Conservation (phyloP, 2,888 invertebrate genomes). For the Operophtera brumata region DNA sequence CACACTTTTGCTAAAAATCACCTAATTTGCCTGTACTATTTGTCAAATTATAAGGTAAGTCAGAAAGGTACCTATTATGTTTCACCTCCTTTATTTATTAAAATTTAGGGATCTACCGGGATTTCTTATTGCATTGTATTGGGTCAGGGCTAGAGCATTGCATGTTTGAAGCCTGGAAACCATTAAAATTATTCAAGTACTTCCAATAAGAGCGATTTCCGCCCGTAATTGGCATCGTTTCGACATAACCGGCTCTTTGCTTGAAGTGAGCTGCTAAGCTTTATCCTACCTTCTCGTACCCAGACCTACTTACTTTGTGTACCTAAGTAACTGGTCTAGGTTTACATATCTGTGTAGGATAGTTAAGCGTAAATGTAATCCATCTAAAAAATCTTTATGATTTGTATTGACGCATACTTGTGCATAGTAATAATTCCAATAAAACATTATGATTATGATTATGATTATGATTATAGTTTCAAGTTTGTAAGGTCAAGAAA, state of each 20-base stretch:
- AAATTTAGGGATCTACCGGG: neutral
- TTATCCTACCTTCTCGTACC: neutral
- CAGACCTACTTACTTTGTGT: no score
- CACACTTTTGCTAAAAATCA: no score
- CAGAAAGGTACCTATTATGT: no score
- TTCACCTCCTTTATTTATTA: no score
- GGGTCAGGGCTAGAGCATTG: neutral
- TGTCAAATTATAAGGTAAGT: no score
- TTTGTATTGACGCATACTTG: no score
- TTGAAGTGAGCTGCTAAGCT: conserved; percentile 6
- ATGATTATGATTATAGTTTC: no score
- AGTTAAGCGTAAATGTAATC: neutral
- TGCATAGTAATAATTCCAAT: no score
- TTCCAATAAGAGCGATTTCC: neutral
- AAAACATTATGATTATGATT: no score
- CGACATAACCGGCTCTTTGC: conserved; percentile 20
- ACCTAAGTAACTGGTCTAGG: neutral
- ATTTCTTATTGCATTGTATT: neutral
- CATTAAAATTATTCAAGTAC: neutral
- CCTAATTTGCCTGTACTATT: no score
- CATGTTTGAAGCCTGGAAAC: neutral
- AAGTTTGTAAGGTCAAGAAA: no score
- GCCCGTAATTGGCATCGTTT: conserved; percentile 2
- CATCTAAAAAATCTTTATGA: no score
- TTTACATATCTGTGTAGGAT: neutral